phyloP scores from a whole-genome alignment of 1,140 invertebrate genomes.

The Ruditapes philippinarum region DNA sequence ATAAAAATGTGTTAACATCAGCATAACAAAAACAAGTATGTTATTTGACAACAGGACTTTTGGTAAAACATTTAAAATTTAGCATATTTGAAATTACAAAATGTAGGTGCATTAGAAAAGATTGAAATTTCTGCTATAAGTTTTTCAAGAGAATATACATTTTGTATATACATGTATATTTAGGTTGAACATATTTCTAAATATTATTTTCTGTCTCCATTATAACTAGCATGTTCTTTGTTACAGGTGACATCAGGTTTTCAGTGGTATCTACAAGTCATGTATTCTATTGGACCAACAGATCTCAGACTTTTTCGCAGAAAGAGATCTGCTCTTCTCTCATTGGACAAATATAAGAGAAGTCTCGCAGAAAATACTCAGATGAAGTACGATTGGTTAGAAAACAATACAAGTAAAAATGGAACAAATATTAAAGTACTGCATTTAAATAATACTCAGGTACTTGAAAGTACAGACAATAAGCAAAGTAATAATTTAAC shows the following conservation, averaged over 20 bases:
- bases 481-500: constrained; percentile 15
- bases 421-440: constrained; percentile 77
- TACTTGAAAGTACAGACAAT: neutral
- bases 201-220: no score
- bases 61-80: no score
- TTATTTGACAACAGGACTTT: no score
- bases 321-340: constrained; percentile 66
- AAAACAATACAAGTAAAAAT: constrained; percentile 65
- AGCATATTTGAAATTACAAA: no score
- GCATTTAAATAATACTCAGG: constrained; percentile 63
- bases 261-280: constrained; percentile 87
- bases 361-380: constrained; percentile 24
- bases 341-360: constrained; percentile 54
- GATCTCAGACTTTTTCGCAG: constrained; percentile 67
- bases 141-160: no score
- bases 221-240: no score
- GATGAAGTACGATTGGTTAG: constrained; percentile 50
- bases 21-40: no score
- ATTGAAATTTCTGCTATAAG: no score
- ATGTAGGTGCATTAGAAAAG: no score
- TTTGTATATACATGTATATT: no score
- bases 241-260: constrained; percentile 85
- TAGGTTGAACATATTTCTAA: no score
- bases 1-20: no score
- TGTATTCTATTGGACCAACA: constrained; percentile 84